A percentile compares a stretch with the other conserved stretches of the same genome.
These are phyloP conservation scores for Uria aalge DNA, from an alignment of 2,113 vertebrate genomes.

Conservation along the genomic window DNA sequence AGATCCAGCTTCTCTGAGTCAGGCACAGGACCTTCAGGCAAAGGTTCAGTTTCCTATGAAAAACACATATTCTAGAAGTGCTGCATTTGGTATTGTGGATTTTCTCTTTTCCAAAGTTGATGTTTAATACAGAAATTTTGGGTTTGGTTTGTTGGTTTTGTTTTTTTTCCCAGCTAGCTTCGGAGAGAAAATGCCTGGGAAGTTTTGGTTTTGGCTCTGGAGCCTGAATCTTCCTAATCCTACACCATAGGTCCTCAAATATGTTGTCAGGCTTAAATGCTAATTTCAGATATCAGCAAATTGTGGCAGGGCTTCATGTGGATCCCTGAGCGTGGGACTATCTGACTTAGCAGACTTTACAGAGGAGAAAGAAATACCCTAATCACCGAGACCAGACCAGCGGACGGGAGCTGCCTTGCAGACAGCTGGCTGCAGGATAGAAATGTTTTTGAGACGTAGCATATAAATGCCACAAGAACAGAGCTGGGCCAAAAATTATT, in stretches of 20 bases:
- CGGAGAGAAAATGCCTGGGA: not conserved
- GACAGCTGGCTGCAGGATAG: not conserved
- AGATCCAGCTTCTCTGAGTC: not conserved
- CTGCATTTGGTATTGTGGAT: not conserved
- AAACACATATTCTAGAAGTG: not conserved
- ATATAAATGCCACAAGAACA: not conserved
- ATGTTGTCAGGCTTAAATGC: not conserved
- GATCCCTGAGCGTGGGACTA: not conserved
- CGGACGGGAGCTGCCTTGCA: not conserved
- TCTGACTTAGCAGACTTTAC: not conserved
- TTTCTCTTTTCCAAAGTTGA: not conserved
- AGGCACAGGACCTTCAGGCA: not conserved
- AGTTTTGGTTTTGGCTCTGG: not conserved
- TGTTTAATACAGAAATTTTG: not conserved
- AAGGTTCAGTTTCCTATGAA: not conserved
- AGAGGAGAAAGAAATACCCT: not conserved
- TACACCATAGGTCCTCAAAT: not conserved
- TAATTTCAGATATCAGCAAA: conserved; percentile 21
- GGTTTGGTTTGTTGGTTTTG: not conserved
- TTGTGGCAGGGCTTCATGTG: not conserved
- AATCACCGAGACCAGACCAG: not conserved
- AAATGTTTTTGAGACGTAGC: not conserved
- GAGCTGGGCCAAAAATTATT: not conserved
- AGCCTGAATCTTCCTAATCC: not conserved
- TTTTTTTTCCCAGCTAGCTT: not conserved